Percentiles rank a stretch among this genome's conserved stretches.
Evolutionary conservation across 2,888 invertebrate species (phyloP).

Genomic region (Chymomyza caudatula): DNA sequence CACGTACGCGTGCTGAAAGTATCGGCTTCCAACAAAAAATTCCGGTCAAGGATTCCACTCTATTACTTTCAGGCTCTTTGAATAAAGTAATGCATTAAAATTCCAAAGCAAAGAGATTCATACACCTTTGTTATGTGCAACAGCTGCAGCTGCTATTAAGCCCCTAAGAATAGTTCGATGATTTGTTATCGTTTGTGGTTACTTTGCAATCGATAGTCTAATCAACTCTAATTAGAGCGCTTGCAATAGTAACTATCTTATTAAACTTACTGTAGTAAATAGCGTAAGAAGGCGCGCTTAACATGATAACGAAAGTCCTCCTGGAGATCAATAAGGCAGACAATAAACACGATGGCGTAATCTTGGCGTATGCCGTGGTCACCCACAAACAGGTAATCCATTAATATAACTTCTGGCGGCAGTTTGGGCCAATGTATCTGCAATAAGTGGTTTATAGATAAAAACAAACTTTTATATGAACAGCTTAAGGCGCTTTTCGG

Average conservation of each 20-base stretch:
- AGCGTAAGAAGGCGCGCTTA: slow-evolving; percentile 76
- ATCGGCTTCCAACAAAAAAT: too few species aligned
- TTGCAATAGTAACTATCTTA: too few species aligned
- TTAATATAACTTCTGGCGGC: slow-evolving; percentile 76
- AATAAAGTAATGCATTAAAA: too few species aligned
- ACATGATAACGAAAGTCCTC: slow-evolving; percentile 77
- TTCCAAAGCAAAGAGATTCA: too few species aligned
- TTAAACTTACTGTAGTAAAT: slow-evolving; percentile 75
- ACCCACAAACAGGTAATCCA: slow-evolving; percentile 78
- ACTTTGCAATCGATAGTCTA: neutral
- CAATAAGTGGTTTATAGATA: slow-evolving; percentile 58
- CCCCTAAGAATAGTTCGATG: neutral
- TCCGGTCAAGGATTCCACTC: too few species aligned
- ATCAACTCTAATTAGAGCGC: neutral
- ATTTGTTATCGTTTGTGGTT: neutral
- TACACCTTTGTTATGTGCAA: neutral
- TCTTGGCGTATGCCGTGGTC: slow-evolving; percentile 67
- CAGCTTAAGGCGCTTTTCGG: neutral
- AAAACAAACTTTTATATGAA: neutral
- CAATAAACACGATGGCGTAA: slow-evolving; percentile 74
- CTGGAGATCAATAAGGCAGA: slow-evolving; percentile 77
- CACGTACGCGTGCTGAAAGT: too few species aligned
- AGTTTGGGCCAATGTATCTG: slow-evolving; percentile 77
- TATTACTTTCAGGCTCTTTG: too few species aligned
- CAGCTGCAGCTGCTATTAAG: neutral